Evolutionary conservation across 2,113 vertebrate genomes (phyloP).

Genomic region (Tapirus terrestris): DNA sequence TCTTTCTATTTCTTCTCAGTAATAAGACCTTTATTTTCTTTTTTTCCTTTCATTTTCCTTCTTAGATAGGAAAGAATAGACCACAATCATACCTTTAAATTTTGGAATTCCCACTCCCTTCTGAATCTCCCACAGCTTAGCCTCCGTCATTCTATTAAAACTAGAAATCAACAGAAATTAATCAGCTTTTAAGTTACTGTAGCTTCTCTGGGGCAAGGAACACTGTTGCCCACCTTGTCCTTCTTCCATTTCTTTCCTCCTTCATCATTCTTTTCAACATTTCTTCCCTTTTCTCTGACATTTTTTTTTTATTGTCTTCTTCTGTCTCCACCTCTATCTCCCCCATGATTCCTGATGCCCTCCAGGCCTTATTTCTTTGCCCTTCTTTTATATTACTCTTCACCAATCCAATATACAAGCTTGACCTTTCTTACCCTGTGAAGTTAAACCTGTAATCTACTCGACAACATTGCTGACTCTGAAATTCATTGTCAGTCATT

Average conservation of each 20-base stretch:
- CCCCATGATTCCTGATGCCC: neutral
- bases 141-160: neutral
- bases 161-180: neutral
- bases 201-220: neutral
- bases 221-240: neutral
- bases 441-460: neutral
- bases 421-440: neutral
- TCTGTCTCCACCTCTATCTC: neutral
- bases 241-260: neutral
- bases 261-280: neutral
- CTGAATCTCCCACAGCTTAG: neutral
- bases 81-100: neutral
- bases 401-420: neutral
- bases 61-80: neutral
- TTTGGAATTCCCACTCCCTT: neutral
- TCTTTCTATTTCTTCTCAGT: neutral
- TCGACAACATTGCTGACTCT: neutral
- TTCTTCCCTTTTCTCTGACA: neutral
- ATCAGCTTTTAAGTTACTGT: neutral
- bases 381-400: neutral
- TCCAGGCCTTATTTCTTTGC: neutral
- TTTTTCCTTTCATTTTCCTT: neutral
- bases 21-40: neutral
- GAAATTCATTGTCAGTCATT: neutral
- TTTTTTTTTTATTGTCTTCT: neutral